Conservation (phyloP, 2,888 invertebrate species). For the Drosophila robusta region DNA sequence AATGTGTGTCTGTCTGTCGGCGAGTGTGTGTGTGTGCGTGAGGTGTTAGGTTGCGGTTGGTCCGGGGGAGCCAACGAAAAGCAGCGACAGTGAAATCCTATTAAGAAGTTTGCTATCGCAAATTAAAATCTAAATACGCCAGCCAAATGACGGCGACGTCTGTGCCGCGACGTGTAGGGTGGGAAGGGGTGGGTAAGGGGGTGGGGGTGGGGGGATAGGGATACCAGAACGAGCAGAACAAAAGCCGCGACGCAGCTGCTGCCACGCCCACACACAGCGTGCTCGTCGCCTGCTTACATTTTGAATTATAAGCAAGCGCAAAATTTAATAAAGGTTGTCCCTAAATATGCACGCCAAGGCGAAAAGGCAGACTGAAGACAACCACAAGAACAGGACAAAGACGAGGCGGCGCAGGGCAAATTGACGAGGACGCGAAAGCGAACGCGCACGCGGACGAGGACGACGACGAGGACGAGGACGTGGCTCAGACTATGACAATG, state of each 20-base stretch:
- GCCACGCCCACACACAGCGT: conserved; percentile 36
- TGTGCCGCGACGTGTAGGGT: conserved; percentile 39
- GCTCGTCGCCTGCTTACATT: conserved; percentile 65
- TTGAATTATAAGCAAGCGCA: conserved; percentile 79
- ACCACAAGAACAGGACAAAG: conserved; percentile 8
- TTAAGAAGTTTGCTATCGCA: conserved; percentile 81
- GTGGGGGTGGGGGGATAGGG: background rate
- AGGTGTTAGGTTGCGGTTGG: conserved; percentile 22
- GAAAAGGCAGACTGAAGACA: conserved; percentile 24
- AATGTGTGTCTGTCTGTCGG: conserved; percentile 40
- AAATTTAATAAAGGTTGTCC: conserved; percentile 76
- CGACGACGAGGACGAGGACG: conserved; percentile 39
- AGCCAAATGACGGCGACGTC: conserved; percentile 74
- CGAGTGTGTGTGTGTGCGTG: conserved; percentile 25
- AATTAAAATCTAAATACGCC: conserved; percentile 80
- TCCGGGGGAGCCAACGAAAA: conserved; percentile 12
- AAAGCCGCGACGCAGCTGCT: conserved; percentile 32
- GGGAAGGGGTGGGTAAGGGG: too few species aligned
- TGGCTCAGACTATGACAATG: conserved; percentile 73
- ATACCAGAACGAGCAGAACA: conserved; percentile 31
- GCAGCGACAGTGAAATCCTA: conserved; percentile 77
- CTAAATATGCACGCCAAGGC: conserved; percentile 51
- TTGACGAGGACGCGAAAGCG: conserved; percentile 8
- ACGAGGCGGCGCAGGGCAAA: background rate
- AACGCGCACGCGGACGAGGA: conserved; percentile 25